Base-by-base conservation (phyloP, 2,113 vertebrate species). In the Leptodactylus fuscus region DNA sequence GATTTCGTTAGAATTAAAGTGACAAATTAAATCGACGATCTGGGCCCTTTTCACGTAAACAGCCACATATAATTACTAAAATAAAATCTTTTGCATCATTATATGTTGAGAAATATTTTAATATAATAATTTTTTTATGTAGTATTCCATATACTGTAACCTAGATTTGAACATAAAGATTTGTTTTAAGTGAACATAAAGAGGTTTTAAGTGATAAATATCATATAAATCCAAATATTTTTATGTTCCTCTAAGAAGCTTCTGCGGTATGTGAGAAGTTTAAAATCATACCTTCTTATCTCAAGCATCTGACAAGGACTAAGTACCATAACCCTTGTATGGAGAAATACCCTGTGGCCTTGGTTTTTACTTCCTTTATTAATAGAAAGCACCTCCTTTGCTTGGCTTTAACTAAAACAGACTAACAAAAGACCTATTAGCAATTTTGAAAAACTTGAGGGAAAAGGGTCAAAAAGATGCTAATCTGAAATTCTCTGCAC, bases 281-380 rank as follows among this genome's bases (percentile, higher is more conserved):
- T 27, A 16, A 44, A 29, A 67, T n/a, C 15, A 67, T 62, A 58
- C 46, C 53, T 70, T 24, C 13, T 62, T 71, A 15, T 11, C 11
- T 36, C 12, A 74, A 74, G 69, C 44, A 73, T 60, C 6, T 74
- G 69, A 53, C 34, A 82, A 53, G 24, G 2, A 4, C 20, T 22
- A 85, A 85, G 65, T 67, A 77, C 36, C 58, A 78, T 69, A 32
- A 36, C 60, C 69, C 60, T 36, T 36, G 69, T 65, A 41, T 51
- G 36, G 22, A 58, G n/a, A 55, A 41, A 41, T 80, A 80, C 60
- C 67, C 48, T 55, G 41, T 84, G 73, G 38, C 73, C 60, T 78
- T n/a, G 20, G 48, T 24, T 44, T 36, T 36, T 85, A 16, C 53
- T 58, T 44, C 15, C 15, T 41, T 48, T 38, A n/a, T 71, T 80